Evolutionary conservation across 1,140 invertebrate genomes (phyloP).

Genomic region (Rhyzopertha dominica): DNA sequence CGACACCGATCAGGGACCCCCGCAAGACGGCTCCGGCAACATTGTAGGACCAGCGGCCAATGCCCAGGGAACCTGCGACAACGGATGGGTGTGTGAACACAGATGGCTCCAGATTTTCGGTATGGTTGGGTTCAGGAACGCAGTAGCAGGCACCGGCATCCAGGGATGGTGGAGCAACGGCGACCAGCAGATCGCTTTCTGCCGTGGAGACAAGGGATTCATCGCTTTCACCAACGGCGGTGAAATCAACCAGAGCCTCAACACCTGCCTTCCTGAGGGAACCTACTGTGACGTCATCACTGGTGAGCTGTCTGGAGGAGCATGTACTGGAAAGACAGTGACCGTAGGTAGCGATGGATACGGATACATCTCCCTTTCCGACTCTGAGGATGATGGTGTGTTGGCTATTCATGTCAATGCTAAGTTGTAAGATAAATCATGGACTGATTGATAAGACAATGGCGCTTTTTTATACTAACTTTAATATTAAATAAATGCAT

Average conservation of each 20-base stretch:
- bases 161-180: constrained; percentile 70
- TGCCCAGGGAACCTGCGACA: constrained; percentile 61
- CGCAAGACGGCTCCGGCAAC: constrained; percentile 57
- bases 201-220: constrained; percentile 64
- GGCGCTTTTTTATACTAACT: no score
- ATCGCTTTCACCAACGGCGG: constrained; percentile 66
- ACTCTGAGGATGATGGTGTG: constrained; percentile 61
- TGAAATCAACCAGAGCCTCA: constrained; percentile 53
- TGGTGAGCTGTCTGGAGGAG: constrained; percentile 56
- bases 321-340: constrained; percentile 67
- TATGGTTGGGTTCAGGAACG: constrained; percentile 73
- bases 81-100: constrained; percentile 88
- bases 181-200: constrained; percentile 72
- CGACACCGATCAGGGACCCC: constrained; percentile 56
- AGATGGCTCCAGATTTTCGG: constrained; percentile 76
- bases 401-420: constrained; percentile 66
- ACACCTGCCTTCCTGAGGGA: constrained; percentile 70
- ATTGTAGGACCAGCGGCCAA: constrained; percentile 61
- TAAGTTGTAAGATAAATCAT: constrained; percentile 27
- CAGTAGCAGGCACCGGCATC: constrained; percentile 51
- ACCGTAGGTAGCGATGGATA: constrained; percentile 58
- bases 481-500: no score
- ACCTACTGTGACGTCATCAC: constrained; percentile 83
- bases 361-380: constrained; percentile 57
- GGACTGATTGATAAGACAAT: no score